phyloP scores from a whole-genome alignment of 2,888 invertebrate genomes.

The Machimus atricapillus region DNA sequence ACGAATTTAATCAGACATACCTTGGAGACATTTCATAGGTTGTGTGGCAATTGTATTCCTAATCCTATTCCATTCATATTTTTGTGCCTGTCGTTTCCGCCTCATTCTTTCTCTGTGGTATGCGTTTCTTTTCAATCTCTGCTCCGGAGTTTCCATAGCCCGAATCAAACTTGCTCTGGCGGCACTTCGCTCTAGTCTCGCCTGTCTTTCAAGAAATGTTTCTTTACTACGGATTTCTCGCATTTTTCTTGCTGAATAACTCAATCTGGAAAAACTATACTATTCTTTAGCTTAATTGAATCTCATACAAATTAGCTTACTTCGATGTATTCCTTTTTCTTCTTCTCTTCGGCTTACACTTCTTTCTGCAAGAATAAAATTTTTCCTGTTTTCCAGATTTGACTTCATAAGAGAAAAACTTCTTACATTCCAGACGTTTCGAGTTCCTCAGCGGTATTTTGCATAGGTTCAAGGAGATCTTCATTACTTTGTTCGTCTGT shows the following conservation, averaged over 20 bases:
- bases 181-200: neutral
- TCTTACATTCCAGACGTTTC: neutral
- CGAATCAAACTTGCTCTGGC: neutral
- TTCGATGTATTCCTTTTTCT: neutral
- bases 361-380: neutral
- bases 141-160: neutral
- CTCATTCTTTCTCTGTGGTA: neutral
- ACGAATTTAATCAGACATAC: neutral
- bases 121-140: neutral
- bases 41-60: too few species aligned
- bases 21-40: neutral
- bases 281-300: neutral
- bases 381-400: neutral
- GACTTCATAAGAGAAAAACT: neutral
- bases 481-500: neutral
- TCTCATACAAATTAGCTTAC: neutral
- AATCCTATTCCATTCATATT: too few species aligned
- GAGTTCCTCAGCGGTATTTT: neutral
- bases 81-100: neutral
- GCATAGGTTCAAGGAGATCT: neutral
- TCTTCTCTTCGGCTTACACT: neutral
- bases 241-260: neutral
- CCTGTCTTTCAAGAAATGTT: neutral
- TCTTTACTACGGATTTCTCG: neutral
- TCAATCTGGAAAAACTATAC: neutral